phyloP scores from a whole-genome alignment of 1,140 invertebrate species.

The Neodiprion lecontei region DNA sequence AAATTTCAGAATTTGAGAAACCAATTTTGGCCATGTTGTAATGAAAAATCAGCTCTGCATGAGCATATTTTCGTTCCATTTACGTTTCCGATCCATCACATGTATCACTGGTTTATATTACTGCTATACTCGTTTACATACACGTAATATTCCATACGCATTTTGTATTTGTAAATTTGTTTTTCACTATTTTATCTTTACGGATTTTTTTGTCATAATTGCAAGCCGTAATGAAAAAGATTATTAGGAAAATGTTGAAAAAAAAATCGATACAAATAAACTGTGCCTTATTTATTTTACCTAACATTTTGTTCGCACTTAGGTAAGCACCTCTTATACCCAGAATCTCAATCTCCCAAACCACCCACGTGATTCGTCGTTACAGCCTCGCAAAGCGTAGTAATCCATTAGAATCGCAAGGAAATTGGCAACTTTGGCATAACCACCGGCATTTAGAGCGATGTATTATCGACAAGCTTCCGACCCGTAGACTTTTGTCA shows the following conservation, averaged over 20 bases:
- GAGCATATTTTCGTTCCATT: too few species aligned
- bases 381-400: too few species aligned
- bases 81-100: neutral
- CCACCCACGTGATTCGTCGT: too few species aligned
- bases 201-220: neutral
- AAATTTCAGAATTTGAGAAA: neutral
- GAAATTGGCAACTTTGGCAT: neutral
- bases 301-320: too few species aligned
- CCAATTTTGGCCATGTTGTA: neutral
- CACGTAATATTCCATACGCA: neutral
- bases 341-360: neutral
- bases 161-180: neutral
- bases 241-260: neutral
- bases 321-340: too few species aligned
- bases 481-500: neutral
- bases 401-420: neutral
- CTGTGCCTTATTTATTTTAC: too few species aligned
- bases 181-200: neutral
- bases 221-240: neutral
- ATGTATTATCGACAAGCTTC: neutral
- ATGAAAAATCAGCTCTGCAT: too few species aligned
- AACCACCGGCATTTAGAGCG: neutral
- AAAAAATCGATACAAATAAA: too few species aligned
- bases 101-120: neutral
- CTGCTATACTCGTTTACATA: neutral